phyloP scores from a whole-genome alignment of 2,113 vertebrate species.

The Antechinus flavipes region DNA sequence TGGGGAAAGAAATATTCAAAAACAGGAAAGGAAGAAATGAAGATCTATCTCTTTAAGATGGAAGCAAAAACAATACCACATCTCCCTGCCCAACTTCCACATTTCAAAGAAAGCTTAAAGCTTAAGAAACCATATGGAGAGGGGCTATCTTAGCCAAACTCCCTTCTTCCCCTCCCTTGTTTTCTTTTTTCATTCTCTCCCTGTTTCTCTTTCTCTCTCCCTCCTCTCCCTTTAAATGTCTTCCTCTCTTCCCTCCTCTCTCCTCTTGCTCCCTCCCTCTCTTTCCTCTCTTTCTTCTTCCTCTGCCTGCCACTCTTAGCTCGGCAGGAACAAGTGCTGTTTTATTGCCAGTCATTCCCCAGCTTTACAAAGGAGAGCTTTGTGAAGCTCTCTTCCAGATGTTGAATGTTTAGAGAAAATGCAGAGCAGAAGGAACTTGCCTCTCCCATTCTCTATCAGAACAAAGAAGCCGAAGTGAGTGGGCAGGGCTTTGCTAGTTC shows the following conservation, averaged over 20 bases:
- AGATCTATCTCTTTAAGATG: background rate
- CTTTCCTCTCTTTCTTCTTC: background rate
- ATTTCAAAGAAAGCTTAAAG: background rate
- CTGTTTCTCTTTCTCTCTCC: background rate
- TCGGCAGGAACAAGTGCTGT: constrained; percentile 48
- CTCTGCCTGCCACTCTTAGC: constrained; percentile 24
- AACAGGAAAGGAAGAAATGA: background rate
- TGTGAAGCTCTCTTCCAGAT: constrained; percentile 83
- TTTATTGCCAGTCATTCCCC: constrained; percentile 72
- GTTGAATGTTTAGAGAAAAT: constrained; percentile 76
- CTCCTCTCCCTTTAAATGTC: background rate
- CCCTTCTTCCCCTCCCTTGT: accelerated
- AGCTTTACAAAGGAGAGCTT: constrained; percentile 80
- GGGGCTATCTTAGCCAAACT: background rate
- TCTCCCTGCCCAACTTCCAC: background rate
- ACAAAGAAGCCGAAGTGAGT: constrained; percentile 15
- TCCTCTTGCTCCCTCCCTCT: accelerated
- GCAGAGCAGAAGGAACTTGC: constrained; percentile 67
- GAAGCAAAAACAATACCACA: background rate
- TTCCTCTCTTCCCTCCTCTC: accelerated
- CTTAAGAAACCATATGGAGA: accelerated
- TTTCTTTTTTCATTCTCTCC: background rate
- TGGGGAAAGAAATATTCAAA: background rate
- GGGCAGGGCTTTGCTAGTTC: background rate
- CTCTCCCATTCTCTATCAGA: constrained; percentile 65